Evolutionary conservation across 2,113 vertebrate genomes (phyloP).

Genomic region (Neoarius graeffei): DNA sequence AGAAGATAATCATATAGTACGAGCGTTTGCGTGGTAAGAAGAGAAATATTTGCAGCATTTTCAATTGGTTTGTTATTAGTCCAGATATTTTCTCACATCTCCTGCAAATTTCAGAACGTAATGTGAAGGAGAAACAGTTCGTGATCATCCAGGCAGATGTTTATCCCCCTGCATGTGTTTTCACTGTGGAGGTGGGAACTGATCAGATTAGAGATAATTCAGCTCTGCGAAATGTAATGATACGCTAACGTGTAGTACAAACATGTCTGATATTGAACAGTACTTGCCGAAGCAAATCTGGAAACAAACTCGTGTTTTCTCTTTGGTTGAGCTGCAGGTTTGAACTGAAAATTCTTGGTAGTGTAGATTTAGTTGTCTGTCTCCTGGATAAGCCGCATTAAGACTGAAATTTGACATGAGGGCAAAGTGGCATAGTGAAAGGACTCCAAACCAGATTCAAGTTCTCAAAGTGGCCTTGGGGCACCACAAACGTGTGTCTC

Average conservation of each 20-base stretch:
- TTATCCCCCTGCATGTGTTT: background rate
- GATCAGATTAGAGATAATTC: background rate
- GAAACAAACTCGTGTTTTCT: background rate
- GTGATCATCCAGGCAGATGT: background rate
- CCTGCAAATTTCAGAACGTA: background rate
- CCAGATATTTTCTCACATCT: background rate
- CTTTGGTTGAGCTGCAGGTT: background rate
- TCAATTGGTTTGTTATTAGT: background rate
- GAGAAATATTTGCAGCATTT: no score
- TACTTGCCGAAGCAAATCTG: background rate
- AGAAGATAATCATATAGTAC: background rate
- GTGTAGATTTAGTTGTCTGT: slow-evolving; percentile 1
- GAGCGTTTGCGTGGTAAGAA: background rate
- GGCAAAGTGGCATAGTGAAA: slow-evolving; percentile 16
- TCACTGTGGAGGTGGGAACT: background rate
- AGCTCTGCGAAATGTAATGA: background rate
- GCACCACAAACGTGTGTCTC: slow-evolving; percentile 16
- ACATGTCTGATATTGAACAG: background rate
- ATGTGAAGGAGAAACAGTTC: background rate
- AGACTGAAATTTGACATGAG: slow-evolving; percentile 21
- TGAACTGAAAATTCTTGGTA: background rate
- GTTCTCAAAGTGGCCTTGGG: slow-evolving; percentile 23
- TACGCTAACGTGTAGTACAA: background rate
- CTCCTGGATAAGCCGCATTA: background rate
- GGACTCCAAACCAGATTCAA: slow-evolving; percentile 4